Percentiles rank a stretch among this genome's conserved stretches.
These are phyloP conservation scores for Numenius phaeopus DNA, from an alignment of 2,797 vertebrate species.

Conservation along the genomic window DNA sequence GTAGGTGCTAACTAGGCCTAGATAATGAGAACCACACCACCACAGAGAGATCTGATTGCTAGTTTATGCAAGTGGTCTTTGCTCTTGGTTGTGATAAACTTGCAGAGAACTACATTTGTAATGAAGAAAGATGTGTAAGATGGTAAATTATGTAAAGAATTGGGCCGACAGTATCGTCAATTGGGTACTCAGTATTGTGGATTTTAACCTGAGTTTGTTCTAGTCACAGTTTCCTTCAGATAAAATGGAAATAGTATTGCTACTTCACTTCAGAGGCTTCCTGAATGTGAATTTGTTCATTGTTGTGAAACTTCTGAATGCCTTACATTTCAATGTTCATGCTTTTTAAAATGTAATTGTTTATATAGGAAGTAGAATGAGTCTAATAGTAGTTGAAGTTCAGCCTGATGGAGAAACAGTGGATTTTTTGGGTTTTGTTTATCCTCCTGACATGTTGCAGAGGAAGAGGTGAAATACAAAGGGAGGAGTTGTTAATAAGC, in stretches of 20 bases:
- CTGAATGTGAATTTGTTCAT: background rate
- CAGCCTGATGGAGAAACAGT: background rate
- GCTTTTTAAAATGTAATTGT: background rate
- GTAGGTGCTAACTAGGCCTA: background rate
- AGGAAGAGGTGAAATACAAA: background rate
- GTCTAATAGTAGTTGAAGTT: background rate
- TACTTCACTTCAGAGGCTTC: background rate
- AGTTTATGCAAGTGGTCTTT: background rate
- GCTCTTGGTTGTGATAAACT: background rate
- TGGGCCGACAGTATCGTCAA: background rate
- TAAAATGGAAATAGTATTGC: background rate
- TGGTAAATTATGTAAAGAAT: background rate
- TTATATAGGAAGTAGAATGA: background rate
- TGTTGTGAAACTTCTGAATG: background rate
- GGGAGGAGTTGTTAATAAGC: background rate
- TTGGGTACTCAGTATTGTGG: background rate
- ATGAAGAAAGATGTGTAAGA: background rate
- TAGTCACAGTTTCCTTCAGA: background rate
- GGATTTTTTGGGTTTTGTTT: background rate
- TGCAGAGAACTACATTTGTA: accelerated
- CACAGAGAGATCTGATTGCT: background rate
- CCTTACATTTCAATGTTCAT: background rate
- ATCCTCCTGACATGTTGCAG: background rate
- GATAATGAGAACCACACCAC: background rate
- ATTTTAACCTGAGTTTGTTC: background rate